Percentiles rank a stretch among this genome's conserved stretches.
phyloP scores from a whole-genome alignment of 2,797 vertebrate species.

The Manis crassicaudata region DNA sequence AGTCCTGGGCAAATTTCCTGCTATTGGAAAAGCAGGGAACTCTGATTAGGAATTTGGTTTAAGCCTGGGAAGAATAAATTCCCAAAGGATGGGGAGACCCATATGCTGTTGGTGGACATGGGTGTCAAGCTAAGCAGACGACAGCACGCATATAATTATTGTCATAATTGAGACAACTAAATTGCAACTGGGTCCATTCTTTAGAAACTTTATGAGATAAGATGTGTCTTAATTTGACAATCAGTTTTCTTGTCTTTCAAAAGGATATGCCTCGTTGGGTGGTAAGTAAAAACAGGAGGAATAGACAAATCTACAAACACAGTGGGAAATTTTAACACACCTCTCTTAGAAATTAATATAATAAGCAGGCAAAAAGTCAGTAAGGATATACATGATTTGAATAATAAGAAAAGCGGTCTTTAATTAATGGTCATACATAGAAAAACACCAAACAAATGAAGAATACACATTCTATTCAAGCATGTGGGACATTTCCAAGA shows the following conservation, averaged over 20 bases:
- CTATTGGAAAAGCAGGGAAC: not conserved
- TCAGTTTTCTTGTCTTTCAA: not conserved
- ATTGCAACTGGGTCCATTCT: not conserved
- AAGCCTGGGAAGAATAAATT: not conserved
- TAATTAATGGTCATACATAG: not conserved
- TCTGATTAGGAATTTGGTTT: not conserved
- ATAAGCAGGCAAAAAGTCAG: not conserved
- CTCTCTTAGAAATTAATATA: not conserved
- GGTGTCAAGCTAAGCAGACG: not conserved
- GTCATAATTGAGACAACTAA: not conserved
- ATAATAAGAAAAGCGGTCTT: not conserved
- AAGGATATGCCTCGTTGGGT: not conserved
- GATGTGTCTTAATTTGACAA: constrained; percentile 6
- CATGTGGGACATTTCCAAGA: not conserved
- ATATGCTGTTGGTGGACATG: not conserved
- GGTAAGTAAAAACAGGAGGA: not conserved
- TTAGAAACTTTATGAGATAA: not conserved
- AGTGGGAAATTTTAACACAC: not conserved
- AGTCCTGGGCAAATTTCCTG: not conserved
- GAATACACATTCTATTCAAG: not conserved
- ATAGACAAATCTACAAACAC: not conserved
- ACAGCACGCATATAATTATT: not conserved
- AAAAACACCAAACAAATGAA: not conserved
- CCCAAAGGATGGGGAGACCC: not conserved
- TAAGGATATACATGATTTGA: not conserved